Percentiles rank a stretch among this genome's conserved stretches.
These are phyloP conservation scores for Tubiluchus corallicola DNA, from an alignment of 2,888 invertebrate genomes.

Conservation along the genomic window DNA sequence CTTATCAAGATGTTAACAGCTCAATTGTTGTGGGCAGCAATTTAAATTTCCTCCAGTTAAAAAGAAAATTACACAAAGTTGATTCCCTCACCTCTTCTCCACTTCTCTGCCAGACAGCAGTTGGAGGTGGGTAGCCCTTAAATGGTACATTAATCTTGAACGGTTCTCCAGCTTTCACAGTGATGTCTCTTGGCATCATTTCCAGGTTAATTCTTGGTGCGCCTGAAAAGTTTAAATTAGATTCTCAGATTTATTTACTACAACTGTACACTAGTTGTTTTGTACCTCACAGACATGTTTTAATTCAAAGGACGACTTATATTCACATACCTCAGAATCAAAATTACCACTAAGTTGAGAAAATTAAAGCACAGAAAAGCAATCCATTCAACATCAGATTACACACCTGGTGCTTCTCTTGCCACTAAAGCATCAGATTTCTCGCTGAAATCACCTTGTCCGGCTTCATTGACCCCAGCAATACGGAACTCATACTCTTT, in stretches of 20 bases:
- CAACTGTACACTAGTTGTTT: conserved; percentile 9
- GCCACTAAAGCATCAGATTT: conserved; percentile 78
- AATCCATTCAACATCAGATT: too few relatives aligned
- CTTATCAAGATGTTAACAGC: too few relatives aligned
- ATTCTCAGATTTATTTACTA: conserved; percentile 4
- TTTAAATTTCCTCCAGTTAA: too few relatives aligned
- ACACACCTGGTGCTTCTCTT: conserved; percentile 55
- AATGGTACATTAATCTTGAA: conserved; percentile 91
- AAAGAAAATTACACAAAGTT: not conserved
- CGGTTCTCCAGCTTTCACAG: conserved; percentile 84
- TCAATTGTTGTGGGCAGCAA: too few relatives aligned
- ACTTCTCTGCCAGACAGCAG: conserved; percentile 62
- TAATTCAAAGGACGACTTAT: not conserved
- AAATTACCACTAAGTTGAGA: conserved; percentile 5
- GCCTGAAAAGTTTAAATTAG: conserved; percentile 12
- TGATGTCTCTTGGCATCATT: conserved; percentile 47
- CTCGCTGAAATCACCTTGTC: conserved; percentile 80
- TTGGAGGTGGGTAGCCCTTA: conserved; percentile 71
- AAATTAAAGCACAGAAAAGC: too few relatives aligned
- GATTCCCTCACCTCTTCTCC: conserved; percentile 1
- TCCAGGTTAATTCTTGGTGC: conserved; percentile 13
- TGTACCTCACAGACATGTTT: too few relatives aligned
- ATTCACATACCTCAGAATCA: not conserved
- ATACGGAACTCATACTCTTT: conserved; percentile 96
- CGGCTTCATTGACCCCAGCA: conserved; percentile 89